Conservation (phyloP, 2,113 vertebrate genomes). For the Nestor notabilis region DNA sequence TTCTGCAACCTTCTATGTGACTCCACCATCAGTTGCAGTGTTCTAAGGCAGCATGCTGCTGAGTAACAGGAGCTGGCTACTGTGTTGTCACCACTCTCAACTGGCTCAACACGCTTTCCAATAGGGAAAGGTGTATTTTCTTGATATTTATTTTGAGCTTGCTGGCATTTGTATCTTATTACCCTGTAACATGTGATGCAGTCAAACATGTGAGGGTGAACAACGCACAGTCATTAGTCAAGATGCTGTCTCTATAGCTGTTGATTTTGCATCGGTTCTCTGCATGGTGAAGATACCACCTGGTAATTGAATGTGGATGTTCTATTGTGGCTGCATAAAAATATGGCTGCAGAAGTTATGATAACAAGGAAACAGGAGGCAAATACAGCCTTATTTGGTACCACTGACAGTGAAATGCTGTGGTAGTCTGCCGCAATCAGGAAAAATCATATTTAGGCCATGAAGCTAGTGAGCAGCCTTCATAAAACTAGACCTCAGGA, state of each 20-base stretch:
- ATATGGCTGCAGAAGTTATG: neutral
- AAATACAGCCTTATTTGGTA: neutral
- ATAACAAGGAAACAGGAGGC: neutral
- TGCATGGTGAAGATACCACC: neutral
- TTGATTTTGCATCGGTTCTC: neutral
- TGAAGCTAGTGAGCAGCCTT: neutral
- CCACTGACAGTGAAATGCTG: neutral
- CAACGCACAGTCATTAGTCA: neutral
- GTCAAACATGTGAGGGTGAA: neutral
- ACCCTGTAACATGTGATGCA: fast-evolving
- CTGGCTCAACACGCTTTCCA: neutral
- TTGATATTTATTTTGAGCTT: neutral
- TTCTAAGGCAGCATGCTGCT: neutral
- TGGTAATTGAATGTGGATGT: neutral
- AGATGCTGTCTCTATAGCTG: neutral
- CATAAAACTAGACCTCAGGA: neutral
- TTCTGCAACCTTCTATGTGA: neutral
- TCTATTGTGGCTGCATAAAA: neutral
- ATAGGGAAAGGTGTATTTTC: neutral
- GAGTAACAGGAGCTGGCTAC: neutral
- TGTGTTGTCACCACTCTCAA: neutral
- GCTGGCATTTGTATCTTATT: neutral
- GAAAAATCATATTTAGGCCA: neutral
- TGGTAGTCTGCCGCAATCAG: neutral
- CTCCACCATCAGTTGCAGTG: neutral